These are phyloP conservation scores for Hyppa rectilinea DNA, from an alignment of 2,888 invertebrate species.

Conservation along the genomic window DNA sequence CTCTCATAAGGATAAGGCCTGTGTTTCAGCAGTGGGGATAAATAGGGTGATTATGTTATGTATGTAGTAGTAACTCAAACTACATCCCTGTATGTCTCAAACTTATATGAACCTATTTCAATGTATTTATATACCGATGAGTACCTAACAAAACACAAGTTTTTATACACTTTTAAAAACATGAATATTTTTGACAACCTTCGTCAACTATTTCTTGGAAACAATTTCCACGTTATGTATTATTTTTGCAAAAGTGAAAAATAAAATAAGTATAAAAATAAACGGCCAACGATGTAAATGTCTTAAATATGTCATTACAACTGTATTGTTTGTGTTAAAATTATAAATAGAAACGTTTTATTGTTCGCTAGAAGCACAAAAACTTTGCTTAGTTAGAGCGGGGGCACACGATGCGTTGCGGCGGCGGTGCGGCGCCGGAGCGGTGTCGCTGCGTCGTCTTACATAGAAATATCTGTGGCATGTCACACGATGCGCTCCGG, in stretches of 20 bases:
- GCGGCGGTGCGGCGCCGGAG: no score
- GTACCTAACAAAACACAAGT: no score
- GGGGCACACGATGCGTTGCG: no score
- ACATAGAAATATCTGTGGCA: no score
- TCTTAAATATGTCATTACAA: slow-evolving; percentile 15
- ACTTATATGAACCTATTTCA: no score
- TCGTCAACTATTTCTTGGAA: slow-evolving; percentile 13
- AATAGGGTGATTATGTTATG: not conserved
- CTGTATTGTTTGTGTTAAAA: slow-evolving; percentile 28
- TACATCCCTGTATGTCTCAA: no score
- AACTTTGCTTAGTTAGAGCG: slow-evolving; percentile 2
- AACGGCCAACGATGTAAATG: not conserved
- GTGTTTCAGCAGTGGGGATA: no score
- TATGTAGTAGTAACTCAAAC: not conserved
- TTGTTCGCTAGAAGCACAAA: slow-evolving; percentile 24
- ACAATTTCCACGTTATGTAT: not conserved
- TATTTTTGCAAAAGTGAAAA: slow-evolving; percentile 1
- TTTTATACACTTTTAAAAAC: not conserved
- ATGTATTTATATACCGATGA: no score
- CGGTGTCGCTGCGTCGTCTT: no score
- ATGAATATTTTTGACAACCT: slow-evolving; percentile 16
- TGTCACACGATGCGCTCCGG: no score
- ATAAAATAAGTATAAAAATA: slow-evolving; percentile 18
- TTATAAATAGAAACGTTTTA: slow-evolving; percentile 17
- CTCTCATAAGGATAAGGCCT: no score